Evolutionary conservation across 1,140 invertebrate species (phyloP).

Genomic region (Limonius californicus): DNA sequence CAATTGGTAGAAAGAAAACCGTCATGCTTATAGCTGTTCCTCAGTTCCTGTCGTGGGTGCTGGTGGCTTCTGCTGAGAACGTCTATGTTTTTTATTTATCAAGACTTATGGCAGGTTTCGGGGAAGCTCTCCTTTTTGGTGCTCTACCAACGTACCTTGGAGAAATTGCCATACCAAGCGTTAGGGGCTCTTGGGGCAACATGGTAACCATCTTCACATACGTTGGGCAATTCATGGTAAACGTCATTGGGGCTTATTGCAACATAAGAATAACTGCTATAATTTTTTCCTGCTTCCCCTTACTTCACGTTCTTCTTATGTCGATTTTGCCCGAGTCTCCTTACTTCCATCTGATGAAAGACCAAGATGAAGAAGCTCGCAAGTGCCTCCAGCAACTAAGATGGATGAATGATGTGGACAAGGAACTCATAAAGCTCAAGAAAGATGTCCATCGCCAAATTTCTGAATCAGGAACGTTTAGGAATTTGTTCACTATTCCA

Average conservation of each 20-base stretch:
- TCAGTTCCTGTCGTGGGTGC: constrained; percentile 10
- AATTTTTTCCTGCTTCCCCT: constrained; percentile 55
- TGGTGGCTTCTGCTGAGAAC: background rate
- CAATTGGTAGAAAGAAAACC: constrained; percentile 14
- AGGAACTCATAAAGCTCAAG: constrained; percentile 26
- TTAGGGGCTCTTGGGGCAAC: constrained; percentile 39
- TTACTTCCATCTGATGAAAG: constrained; percentile 60
- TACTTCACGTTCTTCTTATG: constrained; percentile 38
- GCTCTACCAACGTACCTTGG: constrained; percentile 28
- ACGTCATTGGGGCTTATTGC: constrained; percentile 60
- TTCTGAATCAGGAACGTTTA: constrained; percentile 29
- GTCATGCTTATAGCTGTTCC: background rate
- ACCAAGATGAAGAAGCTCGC: constrained; percentile 20
- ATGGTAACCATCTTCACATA: constrained; percentile 43
- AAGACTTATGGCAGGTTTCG: constrained; percentile 19
- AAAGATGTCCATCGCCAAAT: constrained; percentile 29
- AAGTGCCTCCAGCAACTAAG: constrained; percentile 26
- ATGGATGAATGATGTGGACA: constrained; percentile 39
- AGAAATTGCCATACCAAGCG: constrained; percentile 28
- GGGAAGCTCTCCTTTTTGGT: constrained; percentile 25
- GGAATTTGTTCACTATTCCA: constrained; percentile 39
- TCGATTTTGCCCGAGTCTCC: constrained; percentile 76
- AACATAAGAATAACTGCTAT: constrained; percentile 56
- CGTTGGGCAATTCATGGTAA: constrained; percentile 65
- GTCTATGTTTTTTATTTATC: constrained; percentile 8